Evolutionary conservation across 2,888 invertebrate species (phyloP), one percentile per base, ranked within the genome.

Genomic region (Limnephilus auricula): DNA sequence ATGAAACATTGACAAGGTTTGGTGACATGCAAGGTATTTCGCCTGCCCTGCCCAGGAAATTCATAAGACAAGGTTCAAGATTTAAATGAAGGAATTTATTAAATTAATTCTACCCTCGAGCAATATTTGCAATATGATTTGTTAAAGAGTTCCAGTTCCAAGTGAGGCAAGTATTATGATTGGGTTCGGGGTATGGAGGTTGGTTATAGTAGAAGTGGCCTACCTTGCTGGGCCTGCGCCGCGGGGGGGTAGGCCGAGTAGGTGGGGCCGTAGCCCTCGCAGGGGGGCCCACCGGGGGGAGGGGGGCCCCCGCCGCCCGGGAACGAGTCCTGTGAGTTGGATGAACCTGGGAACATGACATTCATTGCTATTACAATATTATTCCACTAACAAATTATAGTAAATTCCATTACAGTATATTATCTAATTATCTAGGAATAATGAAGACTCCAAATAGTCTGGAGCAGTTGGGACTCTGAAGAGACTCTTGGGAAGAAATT

Each of bases 291-390:
- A 92, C 96, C 96, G 12, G 92, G 94, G 93, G 97, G 97, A 93
- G 97, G 97, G 94, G 97, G 96, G 94, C 97, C 97, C 93, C 96
- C 97, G 85, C 96, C 96, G 90, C 97, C 97, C 93, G 98, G 98
- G 96, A 98, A 98, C 94, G 98, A 98, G 95, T 98, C 98, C 96
- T 98, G 98, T 89, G 98, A 98, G 96, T 98, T 98, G 94, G 98
- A 98, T 94, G 98, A 98, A 93, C 98, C 98, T 97, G 95, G 90
- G 94, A 93, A 89, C 79, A 37, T n/a, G 15, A 12, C 31, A 31
- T 9, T 15, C 45, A 50, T 50, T 50, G 45, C 15, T 50, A 50
- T 65, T 65, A 65, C 25, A 25, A n/a, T 65, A 2, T 12, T 40
- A 40, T 45, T 45, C 13, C 15, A 40, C 40, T 40, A 12, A 40